A percentile compares a stretch with the other conserved stretches of the same genome.
phyloP scores from a whole-genome alignment of 2,797 vertebrate genomes.

The Coilia nasus region DNA sequence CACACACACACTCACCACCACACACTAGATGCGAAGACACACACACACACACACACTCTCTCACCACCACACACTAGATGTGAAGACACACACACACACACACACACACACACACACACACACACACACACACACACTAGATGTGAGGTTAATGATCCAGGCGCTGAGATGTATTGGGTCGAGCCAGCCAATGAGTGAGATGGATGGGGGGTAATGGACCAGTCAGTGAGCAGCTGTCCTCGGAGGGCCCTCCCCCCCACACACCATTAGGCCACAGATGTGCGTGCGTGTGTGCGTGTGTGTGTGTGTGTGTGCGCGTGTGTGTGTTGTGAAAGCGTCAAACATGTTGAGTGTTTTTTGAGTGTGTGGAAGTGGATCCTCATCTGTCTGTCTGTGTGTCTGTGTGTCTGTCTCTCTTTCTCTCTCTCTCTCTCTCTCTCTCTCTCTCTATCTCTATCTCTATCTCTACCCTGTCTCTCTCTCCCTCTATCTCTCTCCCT shows the following conservation, averaged over 20 bases:
- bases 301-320: constrained; percentile 17
- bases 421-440: neutral
- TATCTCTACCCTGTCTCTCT: no score
- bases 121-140: neutral
- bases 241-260: neutral
- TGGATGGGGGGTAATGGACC: constrained; percentile 4
- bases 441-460: no score
- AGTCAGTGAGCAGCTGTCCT: neutral
- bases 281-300: constrained; percentile 22
- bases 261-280: neutral
- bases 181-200: neutral
- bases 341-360: neutral
- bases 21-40: no score
- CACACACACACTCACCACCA: neutral
- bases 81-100: neutral
- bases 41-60: neutral
- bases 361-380: neutral
- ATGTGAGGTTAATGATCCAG: neutral
- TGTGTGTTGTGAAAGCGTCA: neutral
- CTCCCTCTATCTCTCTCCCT: no score
- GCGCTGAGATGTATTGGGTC: neutral
- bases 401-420: neutral
- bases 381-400: neutral
- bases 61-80: no score
- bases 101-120: neutral